Conservation (phyloP, 2,797 vertebrate species). For the Coregonus sp. region DNA sequence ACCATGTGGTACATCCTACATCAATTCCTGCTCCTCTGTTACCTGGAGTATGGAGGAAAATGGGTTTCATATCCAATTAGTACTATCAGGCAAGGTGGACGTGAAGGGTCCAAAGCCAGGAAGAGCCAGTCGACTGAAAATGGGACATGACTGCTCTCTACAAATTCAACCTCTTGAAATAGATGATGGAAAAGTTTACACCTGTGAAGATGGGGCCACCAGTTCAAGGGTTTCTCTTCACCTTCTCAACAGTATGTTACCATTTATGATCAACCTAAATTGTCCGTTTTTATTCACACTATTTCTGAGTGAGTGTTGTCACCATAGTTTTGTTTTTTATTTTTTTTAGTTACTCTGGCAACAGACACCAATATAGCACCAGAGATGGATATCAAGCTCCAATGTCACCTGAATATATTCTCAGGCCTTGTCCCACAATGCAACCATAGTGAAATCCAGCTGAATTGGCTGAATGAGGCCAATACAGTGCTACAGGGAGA, state of each 20-base stretch:
- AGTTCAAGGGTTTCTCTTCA: constrained; percentile 42
- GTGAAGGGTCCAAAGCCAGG: neutral
- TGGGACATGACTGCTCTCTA: constrained; percentile 60
- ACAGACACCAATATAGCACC: accelerated
- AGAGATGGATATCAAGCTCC: constrained; percentile 34
- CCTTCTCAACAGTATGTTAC: constrained; percentile 46
- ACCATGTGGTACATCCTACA: constrained; percentile 45
- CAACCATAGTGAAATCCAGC: constrained; percentile 25
- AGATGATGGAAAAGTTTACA: constrained; percentile 43
- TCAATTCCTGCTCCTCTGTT: constrained; percentile 45
- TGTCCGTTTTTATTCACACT: neutral
- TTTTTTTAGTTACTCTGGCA: constrained; percentile 39
- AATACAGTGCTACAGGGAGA: constrained; percentile 36
- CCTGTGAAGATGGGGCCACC: constrained; percentile 32
- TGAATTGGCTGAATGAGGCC: constrained; percentile 50
- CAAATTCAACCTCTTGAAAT: constrained; percentile 31
- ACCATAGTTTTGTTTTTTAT: neutral
- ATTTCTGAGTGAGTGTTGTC: neutral
- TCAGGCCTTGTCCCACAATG: neutral
- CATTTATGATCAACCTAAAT: neutral
- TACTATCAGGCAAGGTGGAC: constrained; percentile 39
- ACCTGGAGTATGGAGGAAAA: constrained; percentile 39
- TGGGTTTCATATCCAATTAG: constrained; percentile 6
- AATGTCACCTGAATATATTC: constrained; percentile 48
- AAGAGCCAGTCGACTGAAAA: neutral